Conservation (phyloP, 1,140 invertebrate species). For the Aphaenogaster floridana region DNA sequence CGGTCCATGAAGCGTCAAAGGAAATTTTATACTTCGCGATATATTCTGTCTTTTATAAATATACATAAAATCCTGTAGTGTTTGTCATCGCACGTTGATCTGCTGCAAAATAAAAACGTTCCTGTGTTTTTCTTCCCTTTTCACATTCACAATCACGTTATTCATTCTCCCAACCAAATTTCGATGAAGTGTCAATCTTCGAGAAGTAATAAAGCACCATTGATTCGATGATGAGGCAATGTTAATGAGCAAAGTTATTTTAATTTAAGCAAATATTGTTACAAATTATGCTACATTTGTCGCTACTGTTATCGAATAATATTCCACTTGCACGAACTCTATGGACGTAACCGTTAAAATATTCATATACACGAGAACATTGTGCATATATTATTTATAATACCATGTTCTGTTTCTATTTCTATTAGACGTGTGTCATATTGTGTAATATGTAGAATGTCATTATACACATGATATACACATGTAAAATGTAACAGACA, state of each 20-base stretch:
- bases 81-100: constrained; percentile 8
- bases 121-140: neutral
- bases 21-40: constrained; percentile 50
- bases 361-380: constrained; percentile 50
- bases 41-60: constrained; percentile 22
- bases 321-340: constrained; percentile 20
- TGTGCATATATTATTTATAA: constrained; percentile 57
- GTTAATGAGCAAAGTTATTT: constrained; percentile 45
- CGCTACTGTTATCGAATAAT: constrained; percentile 42
- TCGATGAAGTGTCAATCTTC: neutral
- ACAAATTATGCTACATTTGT: constrained; percentile 36
- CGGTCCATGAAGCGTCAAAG: constrained; percentile 49
- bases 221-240: neutral
- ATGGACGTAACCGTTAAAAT: constrained; percentile 34
- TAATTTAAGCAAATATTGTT: constrained; percentile 46
- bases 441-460: constrained; percentile 56
- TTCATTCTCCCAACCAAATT: neutral
- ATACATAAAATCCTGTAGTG: constrained; percentile 6
- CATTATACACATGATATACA: constrained; percentile 37
- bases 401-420: constrained; percentile 48
- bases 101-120: neutral
- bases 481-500: constrained; percentile 13
- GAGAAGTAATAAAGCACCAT: neutral
- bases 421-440: constrained; percentile 60
- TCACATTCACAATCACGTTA: neutral